Evolutionary conservation across 2,113 vertebrate genomes (phyloP), one percentile per base, ranked within the genome.

Genomic region (Zosterops japonicus): DNA sequence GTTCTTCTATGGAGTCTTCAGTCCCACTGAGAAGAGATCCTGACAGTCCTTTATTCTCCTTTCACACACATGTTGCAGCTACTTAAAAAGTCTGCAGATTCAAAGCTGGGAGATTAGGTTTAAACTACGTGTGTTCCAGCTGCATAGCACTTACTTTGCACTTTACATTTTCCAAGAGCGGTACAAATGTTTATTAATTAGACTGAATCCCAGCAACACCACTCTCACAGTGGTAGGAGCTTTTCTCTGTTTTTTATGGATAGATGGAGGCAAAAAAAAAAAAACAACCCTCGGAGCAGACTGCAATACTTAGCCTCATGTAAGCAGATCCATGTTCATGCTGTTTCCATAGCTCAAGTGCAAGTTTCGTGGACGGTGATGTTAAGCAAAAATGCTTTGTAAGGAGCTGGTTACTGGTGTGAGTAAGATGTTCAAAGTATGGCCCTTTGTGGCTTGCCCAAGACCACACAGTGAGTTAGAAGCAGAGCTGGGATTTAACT

Each of bases 351-450:
- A 91, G 65, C 52, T 90, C 57, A 68, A 93, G 41, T 61, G 28
- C 44, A 57, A 78, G 76, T 89, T 87, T 81, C 6, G 12, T 47
- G 60, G 65, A 75, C 70, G 93, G 72, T 72, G 39, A 52, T 25
- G 21, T 50, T 86, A 89, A 94, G 93, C 74, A 94, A 72, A 94
- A 92, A 49, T 84, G 36, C 69, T 95, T 87, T 79, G 87, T 64
- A 75, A 87, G 94, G 80, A 94, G 56, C 31, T 90, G 52, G 83
- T 94, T 95, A 44, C 60, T 53, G 20, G 64, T 33, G 46, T 83
- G 65, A 94, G 75, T 82, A 91, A 94, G 93, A 92, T 83, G 76
- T 90, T 94, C 92, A 78, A 90, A 96, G 85, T 83, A 89, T 12
- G 36, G 85, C 60, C 60, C 72, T 97, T 69, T 87, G 85, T 55